A percentile compares a stretch with the other conserved stretches of the same genome.
These are phyloP conservation scores for Monopterus albus DNA, from an alignment of 2,113 vertebrate genomes.

Conservation along the genomic window DNA sequence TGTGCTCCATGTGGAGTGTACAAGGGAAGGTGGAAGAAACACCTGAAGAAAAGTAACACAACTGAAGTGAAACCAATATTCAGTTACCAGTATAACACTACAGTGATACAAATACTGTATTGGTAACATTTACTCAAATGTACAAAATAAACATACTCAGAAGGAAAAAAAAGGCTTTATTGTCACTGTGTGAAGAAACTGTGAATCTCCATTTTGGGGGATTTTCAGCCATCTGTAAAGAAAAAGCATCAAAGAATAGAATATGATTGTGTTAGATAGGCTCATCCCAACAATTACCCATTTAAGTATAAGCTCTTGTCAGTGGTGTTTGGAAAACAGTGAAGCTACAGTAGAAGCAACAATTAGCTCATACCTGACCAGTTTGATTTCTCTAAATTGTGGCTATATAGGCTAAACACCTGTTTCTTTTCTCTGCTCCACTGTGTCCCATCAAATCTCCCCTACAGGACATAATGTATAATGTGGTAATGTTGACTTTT, in stretches of 20 bases:
- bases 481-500: too few species aligned
- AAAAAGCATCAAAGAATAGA: too few species aligned
- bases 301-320: not conserved
- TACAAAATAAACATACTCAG: not conserved
- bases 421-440: not conserved
- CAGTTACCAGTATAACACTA: too few species aligned
- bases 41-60: too few species aligned
- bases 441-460: not conserved
- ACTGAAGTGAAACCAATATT: too few species aligned
- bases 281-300: not conserved
- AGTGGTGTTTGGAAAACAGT: not conserved
- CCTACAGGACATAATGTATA: not conserved
- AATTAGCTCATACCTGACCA: not conserved
- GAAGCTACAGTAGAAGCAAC: not conserved
- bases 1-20: too few species aligned
- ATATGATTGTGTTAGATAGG: not conserved
- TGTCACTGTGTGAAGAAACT: too few species aligned
- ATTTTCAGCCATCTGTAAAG: too few species aligned
- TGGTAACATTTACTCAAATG: too few species aligned
- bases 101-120: too few species aligned
- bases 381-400: constrained; percentile 6
- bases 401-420: not conserved
- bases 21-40: too few species aligned
- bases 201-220: too few species aligned
- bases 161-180: not conserved